Conservation (phyloP, 92 coral and sea anemone species). For the Ricordea florida region DNA sequence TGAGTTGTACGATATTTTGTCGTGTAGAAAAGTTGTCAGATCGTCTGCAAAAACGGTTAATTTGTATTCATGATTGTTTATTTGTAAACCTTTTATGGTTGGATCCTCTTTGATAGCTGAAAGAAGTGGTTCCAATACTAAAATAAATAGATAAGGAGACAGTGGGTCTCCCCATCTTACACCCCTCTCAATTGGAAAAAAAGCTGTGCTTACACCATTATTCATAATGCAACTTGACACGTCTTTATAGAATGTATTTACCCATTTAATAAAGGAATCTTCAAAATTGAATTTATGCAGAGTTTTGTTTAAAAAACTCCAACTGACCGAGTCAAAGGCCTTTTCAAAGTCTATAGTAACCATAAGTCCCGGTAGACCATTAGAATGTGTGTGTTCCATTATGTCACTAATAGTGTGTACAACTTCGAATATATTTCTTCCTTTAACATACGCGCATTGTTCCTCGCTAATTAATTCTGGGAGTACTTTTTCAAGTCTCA, state of each 20-base stretch:
- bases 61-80: background rate
- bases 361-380: background rate
- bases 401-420: background rate
- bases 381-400: background rate
- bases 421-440: background rate
- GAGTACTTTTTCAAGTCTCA: background rate
- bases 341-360: background rate
- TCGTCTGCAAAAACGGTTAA: background rate
- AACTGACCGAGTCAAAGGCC: background rate
- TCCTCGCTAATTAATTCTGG: background rate
- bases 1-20: background rate
- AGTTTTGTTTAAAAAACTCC: too few relatives aligned
- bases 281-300: background rate
- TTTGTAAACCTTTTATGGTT: background rate
- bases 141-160: background rate
- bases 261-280: background rate
- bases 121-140: background rate
- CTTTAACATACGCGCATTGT: background rate
- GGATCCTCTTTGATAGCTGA: background rate
- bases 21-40: background rate
- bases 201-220: too few relatives aligned
- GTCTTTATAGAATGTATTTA: background rate
- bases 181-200: too few relatives aligned
- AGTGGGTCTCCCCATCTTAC: background rate
- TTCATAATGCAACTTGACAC: too few relatives aligned